Evolutionary conservation across 2,113 vertebrate species (phyloP).

Genomic region (Leptobrachium leishanense): DNA sequence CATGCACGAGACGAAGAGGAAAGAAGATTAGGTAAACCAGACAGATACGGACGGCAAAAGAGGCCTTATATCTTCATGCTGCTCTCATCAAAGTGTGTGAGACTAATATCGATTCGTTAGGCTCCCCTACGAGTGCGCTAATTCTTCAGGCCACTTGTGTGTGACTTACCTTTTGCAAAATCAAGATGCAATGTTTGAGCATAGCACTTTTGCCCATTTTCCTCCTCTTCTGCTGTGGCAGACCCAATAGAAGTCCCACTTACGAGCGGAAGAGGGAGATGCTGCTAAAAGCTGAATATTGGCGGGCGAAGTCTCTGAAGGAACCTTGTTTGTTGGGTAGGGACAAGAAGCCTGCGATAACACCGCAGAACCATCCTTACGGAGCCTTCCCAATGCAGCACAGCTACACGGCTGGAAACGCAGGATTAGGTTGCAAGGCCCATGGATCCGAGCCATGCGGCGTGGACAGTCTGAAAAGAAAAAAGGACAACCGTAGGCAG

Average conservation of each 20-base stretch:
- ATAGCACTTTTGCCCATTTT: constrained; percentile 27
- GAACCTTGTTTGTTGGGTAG: constrained; percentile 73
- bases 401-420: constrained; percentile 5
- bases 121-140: background rate
- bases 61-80: background rate
- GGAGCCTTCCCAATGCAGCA: constrained; percentile 63
- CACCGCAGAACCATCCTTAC: constrained; percentile 69
- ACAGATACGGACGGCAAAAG: background rate
- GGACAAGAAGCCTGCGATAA: constrained; percentile 59
- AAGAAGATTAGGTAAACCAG: background rate
- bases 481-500: constrained; percentile 31
- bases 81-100: background rate
- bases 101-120: background rate
- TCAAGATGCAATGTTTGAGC: constrained; percentile 35
- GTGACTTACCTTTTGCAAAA: background rate
- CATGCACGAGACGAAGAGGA: background rate
- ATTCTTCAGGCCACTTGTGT: background rate
- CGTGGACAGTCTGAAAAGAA: background rate
- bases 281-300: constrained; percentile 59
- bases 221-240: constrained; percentile 29
- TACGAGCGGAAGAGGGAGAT: constrained; percentile 57
- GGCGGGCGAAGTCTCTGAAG: constrained; percentile 58
- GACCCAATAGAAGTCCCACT: constrained; percentile 9
- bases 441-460: constrained; percentile 27
- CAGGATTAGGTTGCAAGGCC: background rate